A percentile compares a stretch with the other conserved stretches of the same genome.
Evolutionary conservation across 2,113 vertebrate species (phyloP).

Genomic region (Fulmarus glacialis): DNA sequence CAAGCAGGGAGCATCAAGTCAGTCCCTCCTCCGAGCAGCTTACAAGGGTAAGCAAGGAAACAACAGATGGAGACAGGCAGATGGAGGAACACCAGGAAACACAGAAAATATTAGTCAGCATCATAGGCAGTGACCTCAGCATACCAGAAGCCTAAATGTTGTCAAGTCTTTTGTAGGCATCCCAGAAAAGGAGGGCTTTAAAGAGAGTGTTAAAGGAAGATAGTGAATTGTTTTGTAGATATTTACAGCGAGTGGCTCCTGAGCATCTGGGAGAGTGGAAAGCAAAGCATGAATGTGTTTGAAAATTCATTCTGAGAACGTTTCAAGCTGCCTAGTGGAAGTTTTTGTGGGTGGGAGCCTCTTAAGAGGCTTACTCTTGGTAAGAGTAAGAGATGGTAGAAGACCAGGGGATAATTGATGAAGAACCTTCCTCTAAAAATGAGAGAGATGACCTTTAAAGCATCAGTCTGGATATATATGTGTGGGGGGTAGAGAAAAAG

Average conservation of each 20-base stretch:
- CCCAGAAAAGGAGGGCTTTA: neutral
- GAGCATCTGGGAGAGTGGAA: neutral
- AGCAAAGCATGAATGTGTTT: neutral
- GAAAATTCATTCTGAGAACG: neutral
- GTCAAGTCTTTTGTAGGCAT: slow-evolving; percentile 19
- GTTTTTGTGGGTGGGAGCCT: neutral
- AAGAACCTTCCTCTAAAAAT: neutral
- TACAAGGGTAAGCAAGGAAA: neutral
- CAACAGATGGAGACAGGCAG: slow-evolving; percentile 48
- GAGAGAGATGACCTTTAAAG: neutral
- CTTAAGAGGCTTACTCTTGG: neutral
- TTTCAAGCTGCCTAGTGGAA: neutral
- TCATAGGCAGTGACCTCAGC: slow-evolving; percentile 54
- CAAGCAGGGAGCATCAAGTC: neutral
- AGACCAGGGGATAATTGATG: neutral
- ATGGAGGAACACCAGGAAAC: slow-evolving; percentile 60
- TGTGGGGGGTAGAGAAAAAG: neutral
- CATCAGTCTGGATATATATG: neutral
- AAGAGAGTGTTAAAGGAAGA: neutral
- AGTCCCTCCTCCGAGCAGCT: neutral
- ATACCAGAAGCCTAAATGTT: slow-evolving; percentile 29
- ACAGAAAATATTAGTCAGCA: slow-evolving; percentile 67
- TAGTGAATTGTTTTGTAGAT: neutral
- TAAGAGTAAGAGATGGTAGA: neutral
- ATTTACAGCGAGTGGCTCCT: neutral